Conservation (phyloP, 2,113 vertebrate species). For the Lanius collurio region DNA sequence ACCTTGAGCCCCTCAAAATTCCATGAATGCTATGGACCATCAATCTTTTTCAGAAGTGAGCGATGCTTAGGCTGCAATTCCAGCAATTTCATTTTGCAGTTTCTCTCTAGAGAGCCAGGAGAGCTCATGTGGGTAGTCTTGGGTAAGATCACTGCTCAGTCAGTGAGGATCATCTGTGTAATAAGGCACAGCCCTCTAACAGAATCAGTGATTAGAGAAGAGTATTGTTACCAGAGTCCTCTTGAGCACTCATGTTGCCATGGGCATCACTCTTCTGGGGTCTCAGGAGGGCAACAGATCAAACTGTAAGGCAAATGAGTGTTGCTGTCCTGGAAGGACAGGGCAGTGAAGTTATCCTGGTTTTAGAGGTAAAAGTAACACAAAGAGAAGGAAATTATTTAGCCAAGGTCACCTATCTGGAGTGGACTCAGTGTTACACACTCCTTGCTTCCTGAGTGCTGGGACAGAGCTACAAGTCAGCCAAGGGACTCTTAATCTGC, state of each 20-base stretch:
- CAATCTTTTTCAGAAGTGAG: background rate
- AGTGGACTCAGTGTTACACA: background rate
- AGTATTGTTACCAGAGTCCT: background rate
- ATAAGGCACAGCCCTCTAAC: background rate
- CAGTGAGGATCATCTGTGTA: background rate
- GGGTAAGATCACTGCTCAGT: background rate
- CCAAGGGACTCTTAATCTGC: background rate
- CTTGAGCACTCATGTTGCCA: background rate
- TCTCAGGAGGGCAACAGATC: background rate
- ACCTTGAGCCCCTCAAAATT: background rate
- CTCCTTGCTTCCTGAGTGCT: background rate
- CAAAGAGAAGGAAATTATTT: background rate
- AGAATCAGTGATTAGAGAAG: background rate
- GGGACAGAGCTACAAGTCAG: background rate
- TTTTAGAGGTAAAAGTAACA: background rate
- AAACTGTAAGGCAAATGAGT: background rate
- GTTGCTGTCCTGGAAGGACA: background rate
- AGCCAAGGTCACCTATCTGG: background rate
- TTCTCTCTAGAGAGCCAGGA: background rate
- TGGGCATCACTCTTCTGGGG: background rate
- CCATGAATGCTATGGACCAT: background rate
- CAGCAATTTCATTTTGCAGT: background rate
- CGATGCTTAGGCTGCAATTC: background rate
- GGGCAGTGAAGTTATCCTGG: background rate
- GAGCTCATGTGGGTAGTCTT: fast-evolving